A percentile compares a stretch with the other conserved stretches of the same genome.
phyloP scores from a whole-genome alignment of 2,797 vertebrate genomes.

The Hirundo rustica region DNA sequence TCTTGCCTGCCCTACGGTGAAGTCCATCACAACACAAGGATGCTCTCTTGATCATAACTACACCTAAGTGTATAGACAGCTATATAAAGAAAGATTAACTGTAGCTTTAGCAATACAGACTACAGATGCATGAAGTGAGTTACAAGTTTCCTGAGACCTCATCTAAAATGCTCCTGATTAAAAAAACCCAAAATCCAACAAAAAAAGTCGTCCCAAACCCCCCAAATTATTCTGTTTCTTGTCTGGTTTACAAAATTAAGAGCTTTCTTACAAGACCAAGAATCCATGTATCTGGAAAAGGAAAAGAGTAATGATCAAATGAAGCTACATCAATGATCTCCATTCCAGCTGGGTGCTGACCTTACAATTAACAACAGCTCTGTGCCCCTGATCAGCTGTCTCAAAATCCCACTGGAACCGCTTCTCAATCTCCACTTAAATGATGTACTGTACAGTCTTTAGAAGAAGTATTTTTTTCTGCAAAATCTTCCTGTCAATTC shows the following conservation, averaged over 20 bases:
- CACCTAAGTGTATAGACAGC: background rate
- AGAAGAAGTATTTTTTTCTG: background rate
- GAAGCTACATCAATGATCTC: background rate
- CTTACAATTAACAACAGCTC: background rate
- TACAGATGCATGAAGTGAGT: background rate
- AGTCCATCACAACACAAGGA: background rate
- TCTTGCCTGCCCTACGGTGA: background rate
- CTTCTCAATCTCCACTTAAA: background rate
- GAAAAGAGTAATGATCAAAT: background rate
- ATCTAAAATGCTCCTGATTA: background rate
- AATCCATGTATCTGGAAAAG: background rate
- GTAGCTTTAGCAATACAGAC: background rate
- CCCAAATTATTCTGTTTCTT: background rate
- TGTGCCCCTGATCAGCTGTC: background rate
- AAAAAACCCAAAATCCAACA: background rate
- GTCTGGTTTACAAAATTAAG: background rate
- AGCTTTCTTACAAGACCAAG: background rate
- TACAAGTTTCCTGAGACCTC: background rate
- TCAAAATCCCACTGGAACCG: background rate
- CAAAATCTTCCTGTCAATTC: background rate
- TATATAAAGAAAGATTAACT: background rate
- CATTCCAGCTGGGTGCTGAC: background rate
- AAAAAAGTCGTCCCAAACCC: background rate
- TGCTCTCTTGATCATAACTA: background rate
- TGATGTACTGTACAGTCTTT: background rate